Evolutionary conservation across 1,140 invertebrate species (phyloP).

Genomic region (Pachypeltis micranthus): DNA sequence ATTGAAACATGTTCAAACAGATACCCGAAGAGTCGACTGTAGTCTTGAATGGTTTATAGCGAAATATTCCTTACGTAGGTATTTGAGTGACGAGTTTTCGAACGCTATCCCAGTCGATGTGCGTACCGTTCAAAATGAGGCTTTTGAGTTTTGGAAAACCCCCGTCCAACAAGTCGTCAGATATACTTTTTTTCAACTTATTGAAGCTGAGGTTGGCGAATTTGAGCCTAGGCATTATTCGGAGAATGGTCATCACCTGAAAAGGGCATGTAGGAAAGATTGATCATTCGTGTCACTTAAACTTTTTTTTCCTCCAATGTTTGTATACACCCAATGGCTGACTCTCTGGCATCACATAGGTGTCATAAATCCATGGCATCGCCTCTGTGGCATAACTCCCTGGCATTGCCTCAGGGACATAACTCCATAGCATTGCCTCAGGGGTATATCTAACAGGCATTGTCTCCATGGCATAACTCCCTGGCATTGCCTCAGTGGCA

Average conservation of each 20-base stretch:
- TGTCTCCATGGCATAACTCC: too few species aligned
- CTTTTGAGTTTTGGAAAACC: constrained; percentile 28
- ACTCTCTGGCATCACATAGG: too few species aligned
- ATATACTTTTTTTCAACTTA: constrained; percentile 45
- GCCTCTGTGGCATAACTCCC: too few species aligned
- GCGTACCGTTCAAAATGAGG: constrained; percentile 69
- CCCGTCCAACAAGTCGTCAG: constrained; percentile 17
- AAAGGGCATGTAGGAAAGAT: constrained; percentile 29
- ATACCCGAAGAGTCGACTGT: neutral
- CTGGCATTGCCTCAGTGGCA: too few species aligned
- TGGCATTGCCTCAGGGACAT: too few species aligned
- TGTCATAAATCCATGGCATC: too few species aligned
- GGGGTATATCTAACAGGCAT: too few species aligned
- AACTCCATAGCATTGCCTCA: too few species aligned
- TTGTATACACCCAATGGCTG: too few species aligned
- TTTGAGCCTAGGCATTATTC: constrained; percentile 72
- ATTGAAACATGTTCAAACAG: constrained; percentile 21
- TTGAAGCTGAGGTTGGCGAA: constrained; percentile 89
- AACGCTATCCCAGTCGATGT: constrained; percentile 72
- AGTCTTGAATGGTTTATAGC: neutral
- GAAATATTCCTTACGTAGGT: constrained; percentile 40
- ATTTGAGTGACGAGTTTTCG: constrained; percentile 58
- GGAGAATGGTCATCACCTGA: constrained; percentile 69
- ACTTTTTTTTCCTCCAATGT: neutral
- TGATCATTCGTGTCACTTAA: neutral